These are phyloP conservation scores for Denticeps clupeoides DNA, from an alignment of 2,797 vertebrate genomes.

Conservation along the genomic window DNA sequence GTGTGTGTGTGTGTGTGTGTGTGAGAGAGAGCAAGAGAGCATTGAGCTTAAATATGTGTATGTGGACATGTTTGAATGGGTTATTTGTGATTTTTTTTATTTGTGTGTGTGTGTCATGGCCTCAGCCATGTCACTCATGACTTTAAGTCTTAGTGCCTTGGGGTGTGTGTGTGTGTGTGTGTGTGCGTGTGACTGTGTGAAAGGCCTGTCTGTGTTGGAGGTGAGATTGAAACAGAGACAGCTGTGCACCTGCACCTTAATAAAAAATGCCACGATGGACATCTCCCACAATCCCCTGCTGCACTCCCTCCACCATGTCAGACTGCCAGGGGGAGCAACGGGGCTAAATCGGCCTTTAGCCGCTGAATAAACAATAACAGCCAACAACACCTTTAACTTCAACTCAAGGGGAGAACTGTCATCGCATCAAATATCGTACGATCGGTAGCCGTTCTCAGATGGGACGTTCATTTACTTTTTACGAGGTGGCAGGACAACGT, in stretches of 20 bases:
- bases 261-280: slow-evolving; percentile 28
- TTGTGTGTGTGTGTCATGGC: slow-evolving; percentile 11
- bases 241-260: slow-evolving; percentile 33
- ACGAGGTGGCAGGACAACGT: too few relatives aligned
- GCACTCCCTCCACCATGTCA: slow-evolving; percentile 7
- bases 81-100: background rate
- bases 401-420: too few relatives aligned
- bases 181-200: background rate
- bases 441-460: too few relatives aligned
- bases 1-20: slow-evolving; percentile 20
- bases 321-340: background rate
- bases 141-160: slow-evolving; percentile 22
- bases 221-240: slow-evolving; percentile 33
- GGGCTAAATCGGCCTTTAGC: too few relatives aligned
- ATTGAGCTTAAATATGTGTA: background rate
- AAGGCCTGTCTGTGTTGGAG: background rate
- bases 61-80: slow-evolving; percentile 1
- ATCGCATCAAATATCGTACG: too few relatives aligned
- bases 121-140: slow-evolving; percentile 33
- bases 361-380: too few relatives aligned
- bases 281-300: slow-evolving; percentile 30
- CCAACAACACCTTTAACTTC: too few relatives aligned
- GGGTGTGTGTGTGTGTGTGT: background rate
- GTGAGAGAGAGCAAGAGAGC: background rate
- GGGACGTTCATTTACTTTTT: too few relatives aligned